Percentiles rank a stretch among this genome's conserved stretches.
These are phyloP conservation scores for Isaurus tuberculatus DNA, from an alignment of 92 coral and sea anemone genomes.

Conservation along the genomic window DNA sequence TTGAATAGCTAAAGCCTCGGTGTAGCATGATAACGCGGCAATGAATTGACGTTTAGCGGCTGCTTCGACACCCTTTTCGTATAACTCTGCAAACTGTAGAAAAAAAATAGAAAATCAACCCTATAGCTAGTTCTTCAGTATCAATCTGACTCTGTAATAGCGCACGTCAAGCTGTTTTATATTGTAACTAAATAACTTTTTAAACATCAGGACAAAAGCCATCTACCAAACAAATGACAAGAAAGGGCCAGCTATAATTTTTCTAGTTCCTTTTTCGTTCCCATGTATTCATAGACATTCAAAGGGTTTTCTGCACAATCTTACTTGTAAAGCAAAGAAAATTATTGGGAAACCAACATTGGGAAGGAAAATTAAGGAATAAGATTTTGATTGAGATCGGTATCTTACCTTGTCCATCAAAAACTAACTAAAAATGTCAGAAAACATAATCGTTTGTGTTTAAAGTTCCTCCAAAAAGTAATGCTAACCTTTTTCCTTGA, in stretches of 20 bases:
- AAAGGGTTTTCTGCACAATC: too few relatives aligned
- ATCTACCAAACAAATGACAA: too few relatives aligned
- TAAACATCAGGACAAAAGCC: too few relatives aligned
- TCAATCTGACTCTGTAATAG: neutral
- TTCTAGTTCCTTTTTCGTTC: too few relatives aligned
- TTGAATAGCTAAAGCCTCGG: constrained; percentile 69
- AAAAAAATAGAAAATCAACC: too few relatives aligned
- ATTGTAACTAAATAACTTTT: too few relatives aligned
- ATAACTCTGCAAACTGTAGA: constrained; percentile 68
- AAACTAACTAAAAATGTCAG: neutral
- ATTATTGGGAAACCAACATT: too few relatives aligned
- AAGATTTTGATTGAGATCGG: neutral
- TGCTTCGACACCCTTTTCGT: constrained; percentile 72
- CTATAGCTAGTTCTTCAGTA: neutral
- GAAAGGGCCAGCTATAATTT: too few relatives aligned
- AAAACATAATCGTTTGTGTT: neutral
- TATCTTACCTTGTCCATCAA: constrained; percentile 23
- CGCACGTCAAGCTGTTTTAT: neutral
- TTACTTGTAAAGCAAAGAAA: too few relatives aligned
- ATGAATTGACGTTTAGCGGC: constrained; percentile 63
- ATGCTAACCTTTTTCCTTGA: neutral
- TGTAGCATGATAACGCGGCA: constrained; percentile 79
- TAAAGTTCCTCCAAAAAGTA: neutral
- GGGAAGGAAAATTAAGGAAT: too few relatives aligned
- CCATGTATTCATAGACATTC: too few relatives aligned